These are phyloP conservation scores for Cromileptes altivelis DNA, from an alignment of 2,113 vertebrate genomes.

Conservation along the genomic window DNA sequence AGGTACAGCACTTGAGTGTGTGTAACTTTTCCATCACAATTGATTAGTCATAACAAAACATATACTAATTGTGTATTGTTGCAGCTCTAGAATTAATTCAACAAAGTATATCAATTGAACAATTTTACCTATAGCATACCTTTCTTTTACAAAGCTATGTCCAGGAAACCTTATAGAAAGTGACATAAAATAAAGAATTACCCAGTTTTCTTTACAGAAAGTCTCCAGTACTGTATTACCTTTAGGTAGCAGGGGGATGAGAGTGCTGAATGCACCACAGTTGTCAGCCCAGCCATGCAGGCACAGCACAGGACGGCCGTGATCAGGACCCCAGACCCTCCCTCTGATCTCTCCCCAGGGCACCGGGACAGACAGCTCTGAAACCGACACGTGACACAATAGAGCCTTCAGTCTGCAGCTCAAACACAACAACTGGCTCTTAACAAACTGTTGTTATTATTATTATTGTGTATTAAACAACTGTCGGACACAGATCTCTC, in stretches of 20 bases:
- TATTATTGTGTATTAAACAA: background rate
- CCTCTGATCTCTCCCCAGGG: conserved; percentile 85
- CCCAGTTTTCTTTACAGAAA: background rate
- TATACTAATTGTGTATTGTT: too few species aligned
- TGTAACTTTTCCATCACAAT: too few species aligned
- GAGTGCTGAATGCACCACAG: conserved; percentile 83
- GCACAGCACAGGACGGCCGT: conserved; percentile 84
- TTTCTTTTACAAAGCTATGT: too few species aligned
- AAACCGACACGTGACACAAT: conserved; percentile 36
- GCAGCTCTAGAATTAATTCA: too few species aligned
- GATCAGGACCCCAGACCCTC: conserved; percentile 80
- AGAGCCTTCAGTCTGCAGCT: background rate
- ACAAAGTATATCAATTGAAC: too few species aligned
- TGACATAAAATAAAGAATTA: background rate
- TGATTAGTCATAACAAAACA: too few species aligned
- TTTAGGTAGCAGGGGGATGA: conserved; percentile 85
- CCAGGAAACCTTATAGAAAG: background rate
- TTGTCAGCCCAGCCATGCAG: conserved; percentile 89
- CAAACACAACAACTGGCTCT: background rate
- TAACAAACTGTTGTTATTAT: background rate
- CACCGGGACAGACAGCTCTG: conserved; percentile 82
- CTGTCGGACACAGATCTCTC: too few species aligned
- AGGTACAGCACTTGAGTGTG: too few species aligned
- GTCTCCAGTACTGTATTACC: conserved; percentile 57
- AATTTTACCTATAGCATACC: too few species aligned